These are phyloP conservation scores for Vespertilio murinus DNA, from an alignment of 2,797 vertebrate genomes.

Conservation along the genomic window DNA sequence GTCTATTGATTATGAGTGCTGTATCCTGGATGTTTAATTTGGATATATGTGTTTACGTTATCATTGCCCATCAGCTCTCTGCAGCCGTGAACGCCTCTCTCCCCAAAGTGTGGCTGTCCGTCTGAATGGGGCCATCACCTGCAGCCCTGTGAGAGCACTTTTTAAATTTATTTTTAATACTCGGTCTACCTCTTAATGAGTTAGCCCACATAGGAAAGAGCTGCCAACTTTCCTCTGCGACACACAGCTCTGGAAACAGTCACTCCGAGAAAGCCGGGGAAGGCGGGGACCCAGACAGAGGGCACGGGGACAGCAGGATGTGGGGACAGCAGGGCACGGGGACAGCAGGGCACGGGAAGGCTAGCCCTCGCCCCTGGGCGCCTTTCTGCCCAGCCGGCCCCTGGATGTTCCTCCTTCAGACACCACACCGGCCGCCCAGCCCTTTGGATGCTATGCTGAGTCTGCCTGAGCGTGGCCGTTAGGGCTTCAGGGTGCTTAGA, in stretches of 20 bases:
- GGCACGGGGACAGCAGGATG: neutral
- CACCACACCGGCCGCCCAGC: accelerated
- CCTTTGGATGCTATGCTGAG: neutral
- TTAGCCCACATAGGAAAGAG: accelerated
- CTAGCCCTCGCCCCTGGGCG: accelerated
- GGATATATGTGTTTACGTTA: neutral
- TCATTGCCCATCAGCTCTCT: neutral
- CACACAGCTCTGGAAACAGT: neutral
- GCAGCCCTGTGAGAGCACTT: neutral
- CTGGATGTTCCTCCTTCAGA: neutral
- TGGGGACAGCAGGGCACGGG: neutral
- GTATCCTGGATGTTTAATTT: neutral
- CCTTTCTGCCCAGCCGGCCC: accelerated
- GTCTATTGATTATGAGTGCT: neutral
- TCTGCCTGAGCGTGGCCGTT: neutral
- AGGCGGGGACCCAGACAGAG: neutral
- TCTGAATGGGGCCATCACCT: neutral
- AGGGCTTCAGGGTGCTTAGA: neutral
- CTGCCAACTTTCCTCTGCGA: neutral
- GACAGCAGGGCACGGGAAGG: neutral
- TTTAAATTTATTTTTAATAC: neutral
- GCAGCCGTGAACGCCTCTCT: neutral
- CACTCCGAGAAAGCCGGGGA: neutral
- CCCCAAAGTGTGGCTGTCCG: accelerated
- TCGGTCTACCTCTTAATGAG: neutral